Evolutionary conservation across 2,888 invertebrate species (phyloP).

Genomic region (Drosophila lacicola): DNA sequence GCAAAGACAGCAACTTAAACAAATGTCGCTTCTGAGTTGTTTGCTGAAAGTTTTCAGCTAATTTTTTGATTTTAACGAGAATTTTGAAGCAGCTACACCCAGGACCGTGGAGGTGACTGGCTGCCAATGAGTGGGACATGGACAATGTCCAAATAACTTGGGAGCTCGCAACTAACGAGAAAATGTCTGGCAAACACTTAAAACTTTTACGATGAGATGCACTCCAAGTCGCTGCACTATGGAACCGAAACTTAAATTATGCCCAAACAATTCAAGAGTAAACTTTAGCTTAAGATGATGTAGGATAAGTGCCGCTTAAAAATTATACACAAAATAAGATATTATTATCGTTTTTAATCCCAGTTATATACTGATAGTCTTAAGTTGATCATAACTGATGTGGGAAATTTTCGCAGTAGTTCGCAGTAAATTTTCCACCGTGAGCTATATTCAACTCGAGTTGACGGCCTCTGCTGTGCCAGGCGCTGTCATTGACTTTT

Average conservation of each 20-base stretch:
- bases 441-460: constrained; percentile 20
- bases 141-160: constrained; percentile 73
- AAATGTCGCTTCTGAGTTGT: constrained; percentile 70
- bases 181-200: constrained; percentile 79
- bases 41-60: constrained; percentile 70
- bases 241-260: constrained; percentile 14
- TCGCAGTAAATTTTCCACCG: constrained; percentile 39
- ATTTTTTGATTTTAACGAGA: constrained; percentile 76
- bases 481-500: constrained; percentile 33
- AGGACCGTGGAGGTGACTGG: neutral
- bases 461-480: constrained; percentile 6
- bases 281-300: neutral
- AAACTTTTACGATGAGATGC: constrained; percentile 73
- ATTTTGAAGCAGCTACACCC: constrained; percentile 53
- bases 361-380: neutral
- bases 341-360: neutral
- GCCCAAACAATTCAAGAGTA: neutral
- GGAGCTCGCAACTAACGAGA: constrained; percentile 71
- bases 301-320: neutral
- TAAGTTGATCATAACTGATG: neutral
- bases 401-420: neutral
- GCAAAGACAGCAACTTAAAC: constrained; percentile 58
- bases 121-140: constrained; percentile 50
- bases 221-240: constrained; percentile 45
- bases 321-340: neutral